phyloP scores from a whole-genome alignment of 2,797 vertebrate genomes.

The Hapalemur alaotrensis region DNA sequence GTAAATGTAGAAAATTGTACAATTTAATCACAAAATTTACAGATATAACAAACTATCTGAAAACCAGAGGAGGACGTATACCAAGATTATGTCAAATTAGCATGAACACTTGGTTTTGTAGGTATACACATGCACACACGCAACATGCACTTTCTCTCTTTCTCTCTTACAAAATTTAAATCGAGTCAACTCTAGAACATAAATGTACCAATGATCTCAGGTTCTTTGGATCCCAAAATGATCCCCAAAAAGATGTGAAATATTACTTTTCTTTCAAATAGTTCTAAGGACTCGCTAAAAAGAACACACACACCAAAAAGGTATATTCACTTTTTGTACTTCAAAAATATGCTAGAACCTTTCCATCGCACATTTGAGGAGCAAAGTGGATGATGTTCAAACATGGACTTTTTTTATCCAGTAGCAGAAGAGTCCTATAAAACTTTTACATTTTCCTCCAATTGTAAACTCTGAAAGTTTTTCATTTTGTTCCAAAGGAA shows the following conservation, averaged over 20 bases:
- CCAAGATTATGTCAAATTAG: background rate
- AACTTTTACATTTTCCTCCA: slow-evolving; percentile 85
- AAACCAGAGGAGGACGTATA: background rate
- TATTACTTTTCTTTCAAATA: background rate
- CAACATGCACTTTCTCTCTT: background rate
- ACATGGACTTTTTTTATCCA: slow-evolving; percentile 75
- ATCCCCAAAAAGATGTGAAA: background rate
- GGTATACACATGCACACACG: background rate
- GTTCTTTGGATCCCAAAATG: background rate
- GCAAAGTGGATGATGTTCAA: slow-evolving; percentile 78
- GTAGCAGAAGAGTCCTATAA: slow-evolving; percentile 68
- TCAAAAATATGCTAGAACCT: background rate
- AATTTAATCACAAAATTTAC: background rate
- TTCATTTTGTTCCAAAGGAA: slow-evolving; percentile 84
- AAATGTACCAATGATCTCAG: background rate
- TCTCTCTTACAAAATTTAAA: background rate
- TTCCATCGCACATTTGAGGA: background rate
- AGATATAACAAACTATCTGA: background rate
- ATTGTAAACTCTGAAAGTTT: slow-evolving; percentile 83
- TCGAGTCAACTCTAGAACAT: background rate
- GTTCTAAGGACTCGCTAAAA: background rate
- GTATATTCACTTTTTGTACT: background rate
- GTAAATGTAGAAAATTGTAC: background rate
- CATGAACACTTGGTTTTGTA: background rate
- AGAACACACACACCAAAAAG: background rate